Conservation (phyloP, 2,888 invertebrate genomes). For the Dinocampus coccinellae region DNA sequence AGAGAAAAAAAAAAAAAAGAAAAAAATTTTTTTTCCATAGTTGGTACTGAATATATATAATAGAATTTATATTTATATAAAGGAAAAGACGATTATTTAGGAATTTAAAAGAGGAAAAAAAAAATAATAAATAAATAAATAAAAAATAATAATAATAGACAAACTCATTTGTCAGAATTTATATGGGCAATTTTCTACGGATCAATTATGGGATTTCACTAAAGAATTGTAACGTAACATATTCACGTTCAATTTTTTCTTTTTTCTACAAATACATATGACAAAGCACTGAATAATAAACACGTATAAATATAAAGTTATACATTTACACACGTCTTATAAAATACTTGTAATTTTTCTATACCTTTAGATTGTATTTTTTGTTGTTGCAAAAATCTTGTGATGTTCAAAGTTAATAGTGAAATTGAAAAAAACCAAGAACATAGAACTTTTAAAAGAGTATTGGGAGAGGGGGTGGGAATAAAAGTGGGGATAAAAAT, state of each 20-base stretch:
- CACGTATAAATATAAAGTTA: background rate
- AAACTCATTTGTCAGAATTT: slow-evolving; percentile 22
- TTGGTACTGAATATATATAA: background rate
- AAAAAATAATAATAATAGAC: background rate
- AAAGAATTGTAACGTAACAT: slow-evolving; percentile 21
- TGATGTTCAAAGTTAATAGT: slow-evolving; percentile 32
- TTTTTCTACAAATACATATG: background rate
- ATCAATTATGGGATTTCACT: slow-evolving; percentile 34
- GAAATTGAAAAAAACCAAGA: slow-evolving; percentile 18
- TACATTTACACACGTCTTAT: too few species aligned
- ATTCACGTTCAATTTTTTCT: slow-evolving; percentile 32
- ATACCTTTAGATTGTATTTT: too few species aligned
- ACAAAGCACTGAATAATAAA: background rate
- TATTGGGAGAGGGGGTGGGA: too few species aligned
- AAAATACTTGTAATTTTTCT: too few species aligned
- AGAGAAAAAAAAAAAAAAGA: background rate
- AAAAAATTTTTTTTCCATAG: background rate
- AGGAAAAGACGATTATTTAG: too few species aligned
- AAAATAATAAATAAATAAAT: too few species aligned
- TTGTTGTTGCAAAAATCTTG: background rate
- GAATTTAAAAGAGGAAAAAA: too few species aligned
- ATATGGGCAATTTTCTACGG: slow-evolving; percentile 28
- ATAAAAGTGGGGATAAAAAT: too few species aligned
- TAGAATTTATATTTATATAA: too few species aligned
- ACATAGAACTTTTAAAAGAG: background rate